Base-by-base conservation (phyloP, 2,888 invertebrate species). In the Acronicta psi region DNA sequence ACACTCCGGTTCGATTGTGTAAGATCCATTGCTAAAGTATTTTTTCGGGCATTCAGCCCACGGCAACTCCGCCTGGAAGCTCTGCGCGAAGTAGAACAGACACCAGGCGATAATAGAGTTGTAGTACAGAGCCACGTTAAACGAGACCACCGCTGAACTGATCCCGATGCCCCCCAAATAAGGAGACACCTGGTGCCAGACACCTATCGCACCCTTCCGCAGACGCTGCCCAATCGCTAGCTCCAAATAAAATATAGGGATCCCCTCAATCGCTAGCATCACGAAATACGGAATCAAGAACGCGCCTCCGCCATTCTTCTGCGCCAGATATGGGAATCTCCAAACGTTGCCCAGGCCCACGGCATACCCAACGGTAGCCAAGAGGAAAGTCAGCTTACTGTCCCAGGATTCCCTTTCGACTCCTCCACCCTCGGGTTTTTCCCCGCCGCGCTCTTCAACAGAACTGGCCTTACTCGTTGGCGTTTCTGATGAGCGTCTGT, bases 91-190 rank as follows among this genome's bases (percentile, higher is more conserved):
- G 92, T 99, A 99, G 90, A 98, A 98, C 84, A 99, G 95, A 87
- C 99, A 99, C 99, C 99, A 99, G 62, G 99, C 99, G 75, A 99
- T 99, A 79, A 99, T 99, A 61, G 99, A 99, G 92, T 99, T 99
- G 92, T 99, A 99, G 91, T 99, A 99, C 69, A 99, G 95, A 11
- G 98, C 99, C 69, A 99, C 99, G 86, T 99, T 98, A 92, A 98
- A 99, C 0, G 99, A 99, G 31, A 99, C 99, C 68, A 99, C 97
- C 1, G 99, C 99, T 55, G 98, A 98, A 83, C 99, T 98, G 74
- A 99, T 96, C 17, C 99, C 98, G 58, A 98, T 98, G 13, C 98
- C 98, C 16, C 97, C 97, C 77, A 98, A 91, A 86, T 96, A 98
- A 0, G 98, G 98, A 18, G 98, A 98, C 49, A 98, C 97, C 91